Base-by-base conservation (phyloP, 2,888 invertebrate species). In the Bombylius discolor region DNA sequence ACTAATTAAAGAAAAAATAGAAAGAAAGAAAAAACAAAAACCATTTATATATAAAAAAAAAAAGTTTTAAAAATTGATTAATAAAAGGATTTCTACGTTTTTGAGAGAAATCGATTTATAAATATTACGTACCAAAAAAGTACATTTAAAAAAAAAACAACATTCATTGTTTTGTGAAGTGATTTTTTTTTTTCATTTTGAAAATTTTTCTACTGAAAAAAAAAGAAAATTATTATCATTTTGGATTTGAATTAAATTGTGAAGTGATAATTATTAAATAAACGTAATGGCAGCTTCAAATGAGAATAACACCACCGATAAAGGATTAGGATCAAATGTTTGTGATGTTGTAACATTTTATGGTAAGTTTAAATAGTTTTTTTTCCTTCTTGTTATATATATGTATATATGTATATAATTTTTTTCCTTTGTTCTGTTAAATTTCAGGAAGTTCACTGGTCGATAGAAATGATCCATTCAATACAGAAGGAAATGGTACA, bases 401-500 rank as follows among this genome's bases (percentile, higher is more conserved):
- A 39, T 39, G 11, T 9, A 9, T 39, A 9, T 39, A 39, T 11
- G 1, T 8, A 3, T 36, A 42, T 5, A 42, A 42, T 42, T 11
- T 5, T 42, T 1, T 7, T 11, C 11, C n/a, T 42, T 13, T 33
- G 9, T 11, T 45, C 2, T 23, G 23, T 11, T 42, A 5, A 45
- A 49, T 36, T 31, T 9, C 47, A 55, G 55, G 46, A 11, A 51
- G 39, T 36, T 32, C 55, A 9, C 33, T 55, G 14, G 23, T 23
- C 23, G 49, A 33, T 12, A 6, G 50, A 46, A 55, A 47, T 31
- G 64, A 68, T 61, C 63, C 65, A n/a, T 68, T 68, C 55, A 63
- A 63, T 13, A 61, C 64, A 8, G 67, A 68, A 56, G 65, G 62
- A 23, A 66, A 66, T 48, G 67, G 67, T 32, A 68, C 70, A 5